Conservation (phyloP, 2,113 vertebrate genomes). For the Zapornia atra region DNA sequence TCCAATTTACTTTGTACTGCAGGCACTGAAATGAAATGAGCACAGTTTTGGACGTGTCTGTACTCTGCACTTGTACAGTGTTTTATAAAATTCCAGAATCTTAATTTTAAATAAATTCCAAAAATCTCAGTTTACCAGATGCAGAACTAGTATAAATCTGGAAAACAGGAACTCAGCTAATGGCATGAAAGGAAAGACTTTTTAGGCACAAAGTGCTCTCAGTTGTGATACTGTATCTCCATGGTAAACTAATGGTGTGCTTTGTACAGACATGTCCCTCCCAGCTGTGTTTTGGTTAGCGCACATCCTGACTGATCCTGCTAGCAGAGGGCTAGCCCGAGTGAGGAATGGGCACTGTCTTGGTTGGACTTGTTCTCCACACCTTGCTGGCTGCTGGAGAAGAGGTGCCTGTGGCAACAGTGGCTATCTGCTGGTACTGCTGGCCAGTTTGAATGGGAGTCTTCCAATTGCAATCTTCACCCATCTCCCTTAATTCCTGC, state of each 20-base stretch:
- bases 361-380: neutral
- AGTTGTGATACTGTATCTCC: neutral
- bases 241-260: neutral
- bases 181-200: neutral
- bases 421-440: accelerated
- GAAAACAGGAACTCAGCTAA: neutral
- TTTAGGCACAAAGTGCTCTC: neutral
- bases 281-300: neutral
- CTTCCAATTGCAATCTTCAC: neutral
- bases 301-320: neutral
- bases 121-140: neutral
- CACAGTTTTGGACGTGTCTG: neutral
- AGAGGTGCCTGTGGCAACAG: neutral
- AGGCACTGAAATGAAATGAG: neutral
- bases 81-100: neutral
- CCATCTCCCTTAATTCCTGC: neutral
- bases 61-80: neutral
- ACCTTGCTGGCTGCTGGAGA: neutral
- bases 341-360: neutral
- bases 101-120: neutral
- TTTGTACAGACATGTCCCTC: accelerated
- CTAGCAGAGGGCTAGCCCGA: neutral
- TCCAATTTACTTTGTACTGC: neutral
- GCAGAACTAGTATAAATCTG: neutral
- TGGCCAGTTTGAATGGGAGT: neutral